Evolutionary conservation across 2,113 vertebrate species (phyloP), one percentile per base, ranked within the genome.

Genomic region (Lophura nycthemera): DNA sequence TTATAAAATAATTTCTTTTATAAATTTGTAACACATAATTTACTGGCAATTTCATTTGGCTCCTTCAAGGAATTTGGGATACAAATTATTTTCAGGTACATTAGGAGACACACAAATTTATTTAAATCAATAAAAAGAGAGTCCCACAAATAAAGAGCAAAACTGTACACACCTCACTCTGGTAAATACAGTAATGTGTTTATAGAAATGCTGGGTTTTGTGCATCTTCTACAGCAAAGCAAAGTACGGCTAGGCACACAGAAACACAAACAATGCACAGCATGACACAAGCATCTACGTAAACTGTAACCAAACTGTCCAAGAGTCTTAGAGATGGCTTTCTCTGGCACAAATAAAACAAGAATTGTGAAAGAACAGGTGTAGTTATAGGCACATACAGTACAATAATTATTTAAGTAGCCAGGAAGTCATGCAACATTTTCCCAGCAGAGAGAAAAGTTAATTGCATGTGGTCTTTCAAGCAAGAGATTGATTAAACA

Each of bases 401-500:
- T 16, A 48, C 40, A 75, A 38, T 38, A 21, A 81, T 77, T 67
- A 72, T 57, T 92, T 83, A 82, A 80, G 65, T 57, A 92, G 65
- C 43, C 83, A 86, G 54, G 21, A 93, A 57, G 2, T 40, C 83
- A 75, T 40, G 65, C 29, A 91, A 63, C 47, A 29, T 74, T 45
- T 42, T 73, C 52, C 38, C 57, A 69, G 36, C 0, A 0, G 2
- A 22, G 30, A 88, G 27, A 43, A 83, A 93, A 86, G 93, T 75
- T 38, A 88, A 91, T 86, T 59, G 71, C 61, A 24, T 17, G 27
- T 66, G 88, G 48, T 3, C 40, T 77, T 84, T 83, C 76, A 81
- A 95, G 79, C 50, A 50, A 89, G 50, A 74, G 45, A 60, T 10
- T 85, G 81, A 96, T 91, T 84, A 94, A 90, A 78, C 73, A 79